Conservation (phyloP, 2,113 vertebrate genomes). For the Girardinichthys multiradiatus region DNA sequence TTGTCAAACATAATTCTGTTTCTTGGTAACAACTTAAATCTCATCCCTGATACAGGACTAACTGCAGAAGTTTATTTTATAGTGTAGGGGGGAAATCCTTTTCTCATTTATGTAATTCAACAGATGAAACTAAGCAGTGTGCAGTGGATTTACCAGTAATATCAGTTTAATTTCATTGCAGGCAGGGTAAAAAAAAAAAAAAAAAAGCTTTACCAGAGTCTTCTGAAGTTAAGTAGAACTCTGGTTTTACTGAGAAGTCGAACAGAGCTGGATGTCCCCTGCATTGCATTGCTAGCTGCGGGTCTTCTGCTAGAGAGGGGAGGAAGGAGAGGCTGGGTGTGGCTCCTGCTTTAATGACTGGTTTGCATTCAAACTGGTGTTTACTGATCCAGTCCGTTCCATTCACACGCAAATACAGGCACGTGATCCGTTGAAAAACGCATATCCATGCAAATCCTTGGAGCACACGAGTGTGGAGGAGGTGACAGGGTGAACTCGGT, state of each 20-base stretch:
- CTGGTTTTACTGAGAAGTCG: not conserved
- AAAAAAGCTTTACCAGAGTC: not conserved
- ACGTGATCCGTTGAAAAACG: constrained; percentile 32
- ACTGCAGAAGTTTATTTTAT: too few species aligned
- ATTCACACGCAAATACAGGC: constrained; percentile 54
- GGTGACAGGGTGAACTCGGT: not conserved
- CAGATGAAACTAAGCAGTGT: not conserved
- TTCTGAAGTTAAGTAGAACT: too few species aligned
- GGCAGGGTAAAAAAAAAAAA: too few species aligned
- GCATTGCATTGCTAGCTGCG: not conserved
- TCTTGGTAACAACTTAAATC: too few species aligned
- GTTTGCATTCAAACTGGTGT: constrained; percentile 64
- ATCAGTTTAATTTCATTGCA: not conserved
- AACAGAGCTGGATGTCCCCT: not conserved
- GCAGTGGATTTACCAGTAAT: not conserved
- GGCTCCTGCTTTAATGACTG: constrained; percentile 65
- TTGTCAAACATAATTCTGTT: too few species aligned
- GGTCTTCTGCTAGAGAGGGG: constrained; percentile 12
- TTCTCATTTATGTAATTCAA: not conserved
- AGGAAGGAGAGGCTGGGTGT: constrained; percentile 51
- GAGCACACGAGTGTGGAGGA: not conserved
- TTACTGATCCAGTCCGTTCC: constrained; percentile 53
- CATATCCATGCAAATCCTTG: constrained; percentile 10
- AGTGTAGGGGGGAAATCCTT: too few species aligned
- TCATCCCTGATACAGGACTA: too few species aligned